Evolutionary conservation across 2,797 vertebrate species (phyloP), one percentile per base, ranked within the genome.

Genomic region (Pipistrellus pygmaeus): DNA sequence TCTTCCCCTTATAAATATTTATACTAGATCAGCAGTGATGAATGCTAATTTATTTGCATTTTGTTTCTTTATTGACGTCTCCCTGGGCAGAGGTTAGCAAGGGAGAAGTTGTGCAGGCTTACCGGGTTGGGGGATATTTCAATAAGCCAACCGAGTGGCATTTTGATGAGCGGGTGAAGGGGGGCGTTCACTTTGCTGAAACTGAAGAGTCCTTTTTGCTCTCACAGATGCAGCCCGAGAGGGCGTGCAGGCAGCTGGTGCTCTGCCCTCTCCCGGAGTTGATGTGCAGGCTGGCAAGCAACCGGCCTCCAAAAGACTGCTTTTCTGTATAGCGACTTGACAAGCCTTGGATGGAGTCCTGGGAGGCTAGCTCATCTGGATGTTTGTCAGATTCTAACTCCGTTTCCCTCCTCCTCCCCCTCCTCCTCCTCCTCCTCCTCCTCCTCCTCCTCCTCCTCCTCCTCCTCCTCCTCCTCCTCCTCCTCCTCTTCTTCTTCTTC

Each of bases 1-100:
- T 98, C 98, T 98, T 96, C 98, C 96, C 95, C 97, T 98, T 97
- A 97, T 98, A 98, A 98, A 98, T 98, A 98, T 98, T 98, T 98
- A 97, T 97, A 97, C 96, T 48, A 68, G 97, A 98, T 98, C 96
- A 90, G 96, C 96, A 96, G 97, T 96, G 97, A 97, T 97, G 97
- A 97, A 98, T 97, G 97, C 97, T 97, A 97, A 98, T 98, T 98
- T 98, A 97, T 98, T 98, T 98, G 97, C 95, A 95, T 98, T 97
- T 98, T 97, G 92, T 97, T 97, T 98, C 97, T 97, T 97, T 95
- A 95, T 96, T 86, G 97, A 95, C 93, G 90, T 96, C 94, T 97
- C 87, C n/a, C 48, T 81, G 85, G 85, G 91, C 87, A 86, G 85
- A 93, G 88, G 94, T 90, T 73, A 95, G 92, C 83, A 48, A 48